These are phyloP conservation scores for Clostera curtula DNA, from an alignment of 2,888 invertebrate genomes.

Conservation along the genomic window DNA sequence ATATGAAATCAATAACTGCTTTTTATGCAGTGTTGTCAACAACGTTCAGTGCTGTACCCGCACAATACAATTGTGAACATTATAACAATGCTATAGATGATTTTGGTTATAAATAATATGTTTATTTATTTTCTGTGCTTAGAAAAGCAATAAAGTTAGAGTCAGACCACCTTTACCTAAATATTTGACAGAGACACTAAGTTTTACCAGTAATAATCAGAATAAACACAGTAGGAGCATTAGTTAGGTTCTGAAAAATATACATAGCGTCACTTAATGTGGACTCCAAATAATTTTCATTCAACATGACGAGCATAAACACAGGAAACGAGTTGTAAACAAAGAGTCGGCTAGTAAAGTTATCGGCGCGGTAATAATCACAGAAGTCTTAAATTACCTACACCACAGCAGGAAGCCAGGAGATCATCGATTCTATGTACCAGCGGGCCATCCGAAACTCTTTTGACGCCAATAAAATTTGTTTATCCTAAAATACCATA, in stretches of 20 bases:
- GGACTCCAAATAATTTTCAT: constrained; percentile 37
- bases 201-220: too few relatives aligned
- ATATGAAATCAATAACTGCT: constrained; percentile 55
- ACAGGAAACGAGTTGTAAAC: constrained; percentile 68
- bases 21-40: too few relatives aligned
- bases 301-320: constrained; percentile 49
- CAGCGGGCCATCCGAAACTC: constrained; percentile 27
- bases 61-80: too few relatives aligned
- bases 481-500: constrained; percentile 44
- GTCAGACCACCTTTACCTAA: background rate
- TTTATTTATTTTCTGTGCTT: too few relatives aligned
- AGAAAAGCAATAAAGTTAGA: background rate
- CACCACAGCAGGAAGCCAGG: constrained; percentile 25
- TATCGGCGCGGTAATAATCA: constrained; percentile 27
- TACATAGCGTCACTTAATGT: constrained; percentile 17
- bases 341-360: constrained; percentile 50
- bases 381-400: constrained; percentile 29
- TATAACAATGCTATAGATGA: too few relatives aligned
- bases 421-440: constrained; percentile 26
- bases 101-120: too few relatives aligned
- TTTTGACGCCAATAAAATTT: constrained; percentile 38
- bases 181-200: too few relatives aligned
- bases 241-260: constrained; percentile 10
- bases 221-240: too few relatives aligned
- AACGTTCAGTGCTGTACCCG: too few relatives aligned